A percentile compares a stretch with the other conserved stretches of the same genome.
These are phyloP conservation scores for Rhagium mordax DNA, from an alignment of 2,888 invertebrate species.

Conservation along the genomic window DNA sequence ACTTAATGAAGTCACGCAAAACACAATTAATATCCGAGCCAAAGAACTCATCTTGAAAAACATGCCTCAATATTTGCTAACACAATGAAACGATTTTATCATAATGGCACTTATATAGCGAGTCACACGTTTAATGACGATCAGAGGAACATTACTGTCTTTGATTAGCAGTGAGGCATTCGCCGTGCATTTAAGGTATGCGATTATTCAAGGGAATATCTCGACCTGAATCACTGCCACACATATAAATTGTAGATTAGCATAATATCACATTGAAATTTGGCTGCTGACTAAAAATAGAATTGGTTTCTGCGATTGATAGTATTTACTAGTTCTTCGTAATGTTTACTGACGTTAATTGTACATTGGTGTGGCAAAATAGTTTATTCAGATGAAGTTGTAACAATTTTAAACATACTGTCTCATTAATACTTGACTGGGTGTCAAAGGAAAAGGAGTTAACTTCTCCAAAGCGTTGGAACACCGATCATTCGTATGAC, in stretches of 20 bases:
- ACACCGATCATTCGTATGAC: too few relatives aligned
- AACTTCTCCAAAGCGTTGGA: too few relatives aligned
- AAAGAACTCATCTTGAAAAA: not conserved
- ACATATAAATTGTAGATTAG: conserved; percentile 12
- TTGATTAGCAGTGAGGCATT: conserved; percentile 5
- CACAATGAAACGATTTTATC: conserved; percentile 2
- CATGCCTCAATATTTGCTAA: not conserved
- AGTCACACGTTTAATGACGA: not conserved
- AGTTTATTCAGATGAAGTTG: too few relatives aligned
- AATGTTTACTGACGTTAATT: too few relatives aligned
- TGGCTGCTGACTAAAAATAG: not conserved
- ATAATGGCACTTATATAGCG: conserved; percentile 20
- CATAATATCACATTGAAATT: not conserved
- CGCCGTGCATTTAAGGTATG: conserved; percentile 3
- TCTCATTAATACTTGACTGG: too few relatives aligned
- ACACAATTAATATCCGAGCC: not conserved
- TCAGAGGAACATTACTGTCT: not conserved
- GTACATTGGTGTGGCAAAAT: too few relatives aligned
- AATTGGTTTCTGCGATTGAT: too few relatives aligned
- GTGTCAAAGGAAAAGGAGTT: too few relatives aligned
- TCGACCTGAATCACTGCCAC: not conserved
- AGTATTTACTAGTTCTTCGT: too few relatives aligned
- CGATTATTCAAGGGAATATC: conserved; percentile 24
- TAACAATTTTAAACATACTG: too few relatives aligned
- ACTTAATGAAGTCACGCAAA: conserved; percentile 22